Evolutionary conservation across 2,888 invertebrate genomes (phyloP), one percentile per base, ranked within the genome.

Genomic region (Sicus ferrugineus): DNA sequence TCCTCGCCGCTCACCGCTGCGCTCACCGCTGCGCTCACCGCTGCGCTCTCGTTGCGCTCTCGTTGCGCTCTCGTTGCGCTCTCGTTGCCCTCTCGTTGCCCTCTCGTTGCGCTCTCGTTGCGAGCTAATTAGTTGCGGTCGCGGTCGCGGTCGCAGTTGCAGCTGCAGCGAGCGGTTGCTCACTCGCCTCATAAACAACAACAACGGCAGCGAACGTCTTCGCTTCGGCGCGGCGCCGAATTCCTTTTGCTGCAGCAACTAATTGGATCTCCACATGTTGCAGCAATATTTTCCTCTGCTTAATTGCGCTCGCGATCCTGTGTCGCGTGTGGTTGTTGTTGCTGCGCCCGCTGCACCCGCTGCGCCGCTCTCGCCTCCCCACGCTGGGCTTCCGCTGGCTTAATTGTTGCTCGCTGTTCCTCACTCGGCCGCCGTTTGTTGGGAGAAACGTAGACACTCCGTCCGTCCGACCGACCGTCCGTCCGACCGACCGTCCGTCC

Each of bases 211-310:
- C 54, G 11, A 54, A 65, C 52, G 38, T 23, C 14, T 54, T 65
- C 30, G 52, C 6, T 52, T 11, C 23, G 21, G 7, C 9, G 14
- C 21, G 19, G 26, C 46, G 16, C 52, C 42, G 42, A 28, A 38
- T 26, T 54, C 54, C 7, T 42, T 34, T 9, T 14, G 14, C 16
- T 23, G 26, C 54, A 54, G 9, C 50, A 50, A 54, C 65, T 66
- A 66, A 66, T 66, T 66, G 65, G 38, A 34, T 66, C 52, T 54
- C 34, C n/a, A 42, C 28, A 52, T 66, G 52, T 66, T 66, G 23
- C n/a, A 21, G 28, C 73, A 73, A 69, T 74, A 70, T 73, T 69
- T 74, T 65, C n/a, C n/a, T n/a, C 63, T 64, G 38, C 42, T 66
- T 66, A 66, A 66, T 66, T 66, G 68, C 63, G 34, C 66, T 59